Base-by-base conservation (phyloP, 2,113 vertebrate genomes). In the Campylomormyrus numenius region DNA sequence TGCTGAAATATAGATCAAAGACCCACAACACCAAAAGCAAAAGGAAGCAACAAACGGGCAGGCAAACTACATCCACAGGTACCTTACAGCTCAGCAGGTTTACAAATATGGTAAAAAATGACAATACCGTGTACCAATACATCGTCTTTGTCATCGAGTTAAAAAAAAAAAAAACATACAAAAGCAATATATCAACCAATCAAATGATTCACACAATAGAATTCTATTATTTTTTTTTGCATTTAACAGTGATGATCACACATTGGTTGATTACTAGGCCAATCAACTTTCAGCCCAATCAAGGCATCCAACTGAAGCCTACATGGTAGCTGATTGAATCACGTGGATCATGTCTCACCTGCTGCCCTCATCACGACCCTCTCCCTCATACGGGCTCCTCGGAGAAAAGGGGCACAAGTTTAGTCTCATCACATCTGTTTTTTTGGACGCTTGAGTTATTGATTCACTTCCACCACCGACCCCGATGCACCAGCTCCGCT, bases 361-460 rank as follows among this genome's bases (percentile, higher is more conserved):
- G 96, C 95, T 97, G 88, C 96, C 96, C 95, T 98, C 97, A 95
- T 97, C 97, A 92, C 92, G 97, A 95, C 97, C 97, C 95, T 98
- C 97, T 95, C 97, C 97, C 96, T 98, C 97, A 97, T 97, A 97
- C 93, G 96, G 97, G 95, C 96, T 97, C 97, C 97, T 98, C 97
- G 96, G 96, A 94, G 95, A 95, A 96, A 97, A 96, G 93, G 92
- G 95, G 92, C 94, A 96, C 58, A 95, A 94, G 94, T 96, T 96
- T 96, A 96, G 96, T 95, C 90, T 94, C 74, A 74, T 66, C 39
- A 46, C 19, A 52, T 89, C 42, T 21, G 77, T 42, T 83, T 21
- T 31, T 31, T 83, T 19, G 35, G n/a, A 52, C 48, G 31, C 15
- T 46, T 56, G 35, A 87, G 87, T 84, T 66, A 91, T 50, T 39